phyloP scores from a whole-genome alignment of 2,888 invertebrate species.

The Troides helena region DNA sequence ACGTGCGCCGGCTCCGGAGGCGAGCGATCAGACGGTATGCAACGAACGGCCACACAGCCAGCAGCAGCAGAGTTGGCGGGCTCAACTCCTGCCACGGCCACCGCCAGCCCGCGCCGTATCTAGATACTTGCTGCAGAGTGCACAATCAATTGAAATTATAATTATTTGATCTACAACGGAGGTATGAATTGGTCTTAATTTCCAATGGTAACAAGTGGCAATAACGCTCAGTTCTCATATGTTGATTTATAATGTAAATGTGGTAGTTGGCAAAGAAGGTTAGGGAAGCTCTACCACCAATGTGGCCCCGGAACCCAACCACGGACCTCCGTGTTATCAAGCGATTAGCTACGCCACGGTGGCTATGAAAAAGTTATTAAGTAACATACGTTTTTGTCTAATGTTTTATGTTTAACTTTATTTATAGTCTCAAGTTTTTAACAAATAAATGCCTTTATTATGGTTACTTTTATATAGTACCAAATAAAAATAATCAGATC shows the following conservation, averaged over 20 bases:
- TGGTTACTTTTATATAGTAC: not conserved
- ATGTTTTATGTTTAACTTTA: not conserved
- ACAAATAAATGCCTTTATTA: too few species aligned
- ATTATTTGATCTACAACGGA: not conserved
- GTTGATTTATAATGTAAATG: too few species aligned
- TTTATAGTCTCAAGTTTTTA: not conserved
- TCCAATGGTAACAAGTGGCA: too few species aligned
- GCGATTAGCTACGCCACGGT: not conserved
- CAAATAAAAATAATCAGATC: too few species aligned
- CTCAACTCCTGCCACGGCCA: constrained; percentile 83
- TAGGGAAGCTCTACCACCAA: not conserved
- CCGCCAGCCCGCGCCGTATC: constrained; percentile 58
- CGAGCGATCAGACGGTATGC: constrained; percentile 63
- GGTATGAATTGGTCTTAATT: too few species aligned
- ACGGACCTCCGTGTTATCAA: not conserved
- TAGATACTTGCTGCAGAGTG: constrained; percentile 49
- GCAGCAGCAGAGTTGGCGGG: constrained; percentile 75
- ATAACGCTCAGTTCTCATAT: too few species aligned
- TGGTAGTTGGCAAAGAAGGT: too few species aligned
- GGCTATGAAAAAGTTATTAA: not conserved
- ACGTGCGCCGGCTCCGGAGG: constrained; percentile 38
- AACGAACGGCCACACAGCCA: constrained; percentile 85
- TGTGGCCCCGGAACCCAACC: not conserved
- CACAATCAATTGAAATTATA: not conserved
- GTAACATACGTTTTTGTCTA: not conserved